A percentile compares a stretch with the other conserved stretches of the same genome.
phyloP scores from a whole-genome alignment of 1,140 invertebrate genomes.

The Drosophila nigromelanica region DNA sequence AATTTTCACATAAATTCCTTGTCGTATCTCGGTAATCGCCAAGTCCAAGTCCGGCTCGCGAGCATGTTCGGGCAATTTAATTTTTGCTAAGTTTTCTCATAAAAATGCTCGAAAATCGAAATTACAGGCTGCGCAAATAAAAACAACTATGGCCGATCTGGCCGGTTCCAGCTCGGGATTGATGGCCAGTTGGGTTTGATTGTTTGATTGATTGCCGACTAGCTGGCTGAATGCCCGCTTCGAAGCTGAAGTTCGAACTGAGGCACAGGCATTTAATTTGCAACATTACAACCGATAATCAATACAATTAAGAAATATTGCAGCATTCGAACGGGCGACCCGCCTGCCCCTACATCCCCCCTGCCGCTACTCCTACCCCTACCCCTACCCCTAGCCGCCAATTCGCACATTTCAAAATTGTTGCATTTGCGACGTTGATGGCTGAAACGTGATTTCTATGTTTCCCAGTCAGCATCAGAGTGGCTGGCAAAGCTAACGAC shows the following conservation, averaged over 20 bases:
- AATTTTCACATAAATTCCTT: conserved; percentile 79
- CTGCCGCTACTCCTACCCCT: not conserved
- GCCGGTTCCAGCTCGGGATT: conserved; percentile 30
- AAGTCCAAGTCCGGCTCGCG: conserved; percentile 5
- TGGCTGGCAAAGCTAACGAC: conserved; percentile 12
- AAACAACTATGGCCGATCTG: conserved; percentile 37
- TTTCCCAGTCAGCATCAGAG: conserved; percentile 63
- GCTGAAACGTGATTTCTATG: conserved; percentile 82
- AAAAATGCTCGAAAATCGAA: conserved; percentile 76
- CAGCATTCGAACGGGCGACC: conserved; percentile 27
- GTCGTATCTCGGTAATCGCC: conserved; percentile 67
- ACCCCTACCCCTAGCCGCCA: not conserved
- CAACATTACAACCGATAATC: conserved; percentile 83
- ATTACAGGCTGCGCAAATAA: conserved; percentile 66
- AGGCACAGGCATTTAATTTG: conserved; percentile 77
- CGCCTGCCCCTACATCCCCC: not conserved
- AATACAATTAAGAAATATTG: conserved; percentile 82
- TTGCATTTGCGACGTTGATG: conserved; percentile 80
- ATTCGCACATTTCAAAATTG: conserved; percentile 65
- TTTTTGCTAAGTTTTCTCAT: conserved; percentile 82
- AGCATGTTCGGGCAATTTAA: conserved; percentile 76
- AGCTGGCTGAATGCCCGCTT: conserved; percentile 12
- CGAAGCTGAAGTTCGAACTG: conserved; percentile 30
- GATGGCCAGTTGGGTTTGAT: conserved; percentile 76
- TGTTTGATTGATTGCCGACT: conserved; percentile 70